Evolutionary conservation across 2,888 invertebrate genomes (phyloP).

Genomic region (Taphrorychus bicolor): DNA sequence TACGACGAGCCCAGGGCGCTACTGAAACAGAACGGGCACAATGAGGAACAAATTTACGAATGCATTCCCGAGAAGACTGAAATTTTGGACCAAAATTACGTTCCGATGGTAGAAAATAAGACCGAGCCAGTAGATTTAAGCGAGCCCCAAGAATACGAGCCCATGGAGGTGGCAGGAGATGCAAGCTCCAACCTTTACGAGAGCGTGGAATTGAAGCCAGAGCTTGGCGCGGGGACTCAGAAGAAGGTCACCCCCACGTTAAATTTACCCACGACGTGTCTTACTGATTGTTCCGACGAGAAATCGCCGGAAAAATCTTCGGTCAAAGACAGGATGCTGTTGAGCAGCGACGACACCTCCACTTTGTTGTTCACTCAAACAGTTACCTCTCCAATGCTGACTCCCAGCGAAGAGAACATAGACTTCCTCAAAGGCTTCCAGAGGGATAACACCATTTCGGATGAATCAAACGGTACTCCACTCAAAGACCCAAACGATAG

Average conservation of each 20-base stretch:
- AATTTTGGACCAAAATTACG: slow-evolving; percentile 48
- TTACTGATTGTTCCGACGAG: slow-evolving; percentile 41
- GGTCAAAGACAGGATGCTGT: slow-evolving; percentile 57
- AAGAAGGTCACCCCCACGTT: slow-evolving; percentile 46
- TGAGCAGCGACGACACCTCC: slow-evolving; percentile 57
- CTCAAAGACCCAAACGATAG: slow-evolving; percentile 44
- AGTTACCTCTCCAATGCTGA: slow-evolving; percentile 60
- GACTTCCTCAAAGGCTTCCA: slow-evolving; percentile 59
- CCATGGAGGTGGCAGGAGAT: slow-evolving; percentile 24
- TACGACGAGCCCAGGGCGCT: slow-evolving; percentile 46
- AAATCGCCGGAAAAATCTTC: slow-evolving; percentile 38
- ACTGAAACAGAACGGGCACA: slow-evolving; percentile 44
- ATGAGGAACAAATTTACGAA: slow-evolving; percentile 47
- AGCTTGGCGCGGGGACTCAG: background rate
- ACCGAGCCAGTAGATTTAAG: slow-evolving; percentile 34
- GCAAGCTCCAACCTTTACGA: slow-evolving; percentile 38
- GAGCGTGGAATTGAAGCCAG: slow-evolving; percentile 35
- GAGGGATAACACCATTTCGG: slow-evolving; percentile 47
- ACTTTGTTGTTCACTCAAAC: slow-evolving; percentile 59
- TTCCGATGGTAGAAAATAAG: slow-evolving; percentile 43
- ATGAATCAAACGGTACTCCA: slow-evolving; percentile 42
- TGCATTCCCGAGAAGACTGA: slow-evolving; percentile 50
- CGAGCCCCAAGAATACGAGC: slow-evolving; percentile 26
- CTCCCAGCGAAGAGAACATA: slow-evolving; percentile 60
- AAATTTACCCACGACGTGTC: slow-evolving; percentile 36